Evolutionary conservation across 2,888 invertebrate genomes (phyloP), one percentile per base, ranked within the genome.

Genomic region (Hartigia nigra): DNA sequence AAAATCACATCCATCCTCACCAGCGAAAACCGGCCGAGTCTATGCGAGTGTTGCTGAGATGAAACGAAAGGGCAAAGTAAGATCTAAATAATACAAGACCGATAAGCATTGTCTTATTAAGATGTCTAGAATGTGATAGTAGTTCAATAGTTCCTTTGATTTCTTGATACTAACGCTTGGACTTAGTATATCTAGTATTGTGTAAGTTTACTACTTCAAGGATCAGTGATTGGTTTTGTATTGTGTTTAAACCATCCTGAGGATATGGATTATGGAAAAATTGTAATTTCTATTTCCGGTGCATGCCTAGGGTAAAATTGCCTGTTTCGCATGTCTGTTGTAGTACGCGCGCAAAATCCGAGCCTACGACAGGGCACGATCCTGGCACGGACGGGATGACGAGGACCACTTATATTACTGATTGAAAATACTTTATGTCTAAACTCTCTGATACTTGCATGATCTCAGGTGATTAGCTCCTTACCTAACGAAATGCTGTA

Each of bases 11-110:
- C 95, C 95, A 36, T 93, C 94, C 84, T 95, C 96, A 12, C 96
- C 96, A 11, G 95, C 96, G 78, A 94, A 94, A 85, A 92, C 94
- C 76, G 93, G 93, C 69, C 92, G 95, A 81, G 97, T 98, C 70
- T 98, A 98, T 92, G 97, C 97, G 74, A 98, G 98, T 89, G 98
- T 98, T 74, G 97, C 98, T 0, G 98, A 98, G 91, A 98, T 98
- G 98, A 98, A 98, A 92, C 94, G 98, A 78, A 96, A 96, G 91
- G 95, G 94, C 85, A 96, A 95, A 93, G 95, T 95, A 92, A 92
- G 90, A 86, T 88, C 77, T 74, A 31, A 72, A 12, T 72, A 9
- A 72, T 12, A 31, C 31, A 72, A 72, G 72, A 72, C 12, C 31
- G 72, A 72, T 72, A 31, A 72, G 34, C 31, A 14, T 72, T 34